Conservation (phyloP, 2,888 invertebrate genomes). For the Thecophora atra region DNA sequence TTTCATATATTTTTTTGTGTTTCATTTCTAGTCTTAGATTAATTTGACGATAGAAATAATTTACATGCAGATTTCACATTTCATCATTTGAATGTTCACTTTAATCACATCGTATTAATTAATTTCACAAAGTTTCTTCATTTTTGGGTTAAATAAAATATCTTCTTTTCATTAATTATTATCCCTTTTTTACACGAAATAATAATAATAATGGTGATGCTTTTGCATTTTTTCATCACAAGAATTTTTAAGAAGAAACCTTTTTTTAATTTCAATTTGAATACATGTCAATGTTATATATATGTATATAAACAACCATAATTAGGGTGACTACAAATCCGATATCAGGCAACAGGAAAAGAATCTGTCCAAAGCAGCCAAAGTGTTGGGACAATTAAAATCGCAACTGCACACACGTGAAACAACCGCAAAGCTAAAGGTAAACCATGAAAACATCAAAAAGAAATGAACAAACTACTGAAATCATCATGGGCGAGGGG, state of each 20-base stretch:
- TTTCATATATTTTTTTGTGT: slow-evolving; percentile 1
- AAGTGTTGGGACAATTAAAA: slow-evolving; percentile 69
- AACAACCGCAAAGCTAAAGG: slow-evolving; percentile 67
- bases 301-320: slow-evolving; percentile 39
- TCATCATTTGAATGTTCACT: slow-evolving; percentile 32
- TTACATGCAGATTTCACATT: not conserved
- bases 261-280: slow-evolving; percentile 7
- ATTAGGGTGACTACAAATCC: slow-evolving; percentile 66
- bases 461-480: not conserved
- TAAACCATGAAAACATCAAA: slow-evolving; percentile 52
- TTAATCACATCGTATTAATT: slow-evolving; percentile 4
- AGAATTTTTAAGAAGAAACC: not conserved
- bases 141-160: slow-evolving; percentile 9
- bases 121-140: not conserved
- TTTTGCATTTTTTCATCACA: slow-evolving; percentile 35
- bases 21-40: not conserved
- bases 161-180: slow-evolving; percentile 7
- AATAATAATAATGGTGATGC: slow-evolving; percentile 37
- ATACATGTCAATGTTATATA: slow-evolving; percentile 34
- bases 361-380: slow-evolving; percentile 69
- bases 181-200: not conserved
- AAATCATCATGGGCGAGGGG: not conserved
- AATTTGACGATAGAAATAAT: too few species aligned
- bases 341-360: slow-evolving; percentile 68
- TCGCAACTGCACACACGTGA: slow-evolving; percentile 67